phyloP scores from a whole-genome alignment of 2,888 invertebrate species.

The Euspilapteryx auroguttella region DNA sequence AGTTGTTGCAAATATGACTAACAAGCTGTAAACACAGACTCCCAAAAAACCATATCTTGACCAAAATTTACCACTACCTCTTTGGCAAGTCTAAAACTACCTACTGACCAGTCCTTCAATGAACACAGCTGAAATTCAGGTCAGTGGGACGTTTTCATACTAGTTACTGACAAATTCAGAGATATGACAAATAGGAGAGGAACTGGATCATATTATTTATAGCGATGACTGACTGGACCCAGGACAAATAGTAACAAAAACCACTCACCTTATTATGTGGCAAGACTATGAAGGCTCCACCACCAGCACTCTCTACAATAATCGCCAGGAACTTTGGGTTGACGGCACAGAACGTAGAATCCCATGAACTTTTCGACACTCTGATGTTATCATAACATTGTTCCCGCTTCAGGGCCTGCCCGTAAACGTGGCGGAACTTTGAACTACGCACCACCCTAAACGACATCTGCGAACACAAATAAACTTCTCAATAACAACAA shows the following conservation, averaged over 20 bases:
- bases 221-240: background rate
- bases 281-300: slow-evolving; percentile 93
- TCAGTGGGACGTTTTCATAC: background rate
- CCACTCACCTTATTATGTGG: slow-evolving; percentile 84
- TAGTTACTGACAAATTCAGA: background rate
- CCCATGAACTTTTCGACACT: slow-evolving; percentile 97
- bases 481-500: slow-evolving; percentile 30
- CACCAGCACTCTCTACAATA: slow-evolving; percentile 95
- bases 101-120: too few relatives aligned
- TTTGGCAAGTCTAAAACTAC: too few relatives aligned
- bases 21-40: too few relatives aligned
- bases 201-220: background rate
- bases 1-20: too few relatives aligned
- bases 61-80: too few relatives aligned
- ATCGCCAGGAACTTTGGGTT: slow-evolving; percentile 98
- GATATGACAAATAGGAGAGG: too few relatives aligned
- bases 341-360: slow-evolving; percentile 97
- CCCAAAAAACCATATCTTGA: too few relatives aligned
- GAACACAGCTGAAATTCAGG: too few relatives aligned
- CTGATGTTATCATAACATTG: slow-evolving; percentile 97
- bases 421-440: slow-evolving; percentile 96
- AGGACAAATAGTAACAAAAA: background rate
- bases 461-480: slow-evolving; percentile 75
- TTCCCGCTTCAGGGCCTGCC: slow-evolving; percentile 89
- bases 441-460: slow-evolving; percentile 96